Base-by-base conservation (phyloP, 2,797 vertebrate species). In the Tapirus indicus region DNA sequence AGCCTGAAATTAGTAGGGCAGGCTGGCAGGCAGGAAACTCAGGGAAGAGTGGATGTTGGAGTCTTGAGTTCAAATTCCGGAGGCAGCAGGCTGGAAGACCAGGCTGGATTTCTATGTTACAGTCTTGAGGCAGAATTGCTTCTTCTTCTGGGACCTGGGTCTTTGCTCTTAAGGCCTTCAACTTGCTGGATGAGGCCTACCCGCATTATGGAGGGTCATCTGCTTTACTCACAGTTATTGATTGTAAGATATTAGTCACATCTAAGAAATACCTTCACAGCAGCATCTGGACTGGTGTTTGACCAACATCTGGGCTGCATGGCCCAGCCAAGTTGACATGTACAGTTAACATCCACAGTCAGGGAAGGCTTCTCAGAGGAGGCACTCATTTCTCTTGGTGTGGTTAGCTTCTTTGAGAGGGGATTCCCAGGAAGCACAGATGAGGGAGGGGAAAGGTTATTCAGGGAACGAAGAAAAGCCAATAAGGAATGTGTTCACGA, bases 301-400 rank as follows among this genome's bases (percentile, higher is more conserved):
- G 21, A 14, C 13, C 35, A 6, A n/a, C 8, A 0, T 8, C 44
- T 14, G 60, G 84, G 35, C 13, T 14, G 56, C 4, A 1, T 0
- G 1, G 71, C 35, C 75, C 44, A 56, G 80, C 3, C 23, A 2
- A 14, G 23, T 0, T 2, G 21, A 7, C 23, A 35, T 2, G 2
- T 4, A 1, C 21, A 3, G 4, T n/a, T 6, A 8, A 9, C 32
- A n/a, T 49, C n/a, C 29, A 54, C 11, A 2, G 8, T 27, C 44
- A 9, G 52, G 29, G 49, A 23, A 58, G 21, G 14, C 16, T 20
- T 82, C 74, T 78, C 6, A 0, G 13, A 13, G 17, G 41, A 80
- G 35, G 4, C 0, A 0, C 54, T 66, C 4, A 10, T 21, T 4
- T 44, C 7, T 64, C 75, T 38, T 21, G 11, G 25, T 12, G 54